Percentiles rank a stretch among this genome's conserved stretches.
Evolutionary conservation across 2,888 invertebrate species (phyloP).

Genomic region (Caenorhabditis japonica): DNA sequence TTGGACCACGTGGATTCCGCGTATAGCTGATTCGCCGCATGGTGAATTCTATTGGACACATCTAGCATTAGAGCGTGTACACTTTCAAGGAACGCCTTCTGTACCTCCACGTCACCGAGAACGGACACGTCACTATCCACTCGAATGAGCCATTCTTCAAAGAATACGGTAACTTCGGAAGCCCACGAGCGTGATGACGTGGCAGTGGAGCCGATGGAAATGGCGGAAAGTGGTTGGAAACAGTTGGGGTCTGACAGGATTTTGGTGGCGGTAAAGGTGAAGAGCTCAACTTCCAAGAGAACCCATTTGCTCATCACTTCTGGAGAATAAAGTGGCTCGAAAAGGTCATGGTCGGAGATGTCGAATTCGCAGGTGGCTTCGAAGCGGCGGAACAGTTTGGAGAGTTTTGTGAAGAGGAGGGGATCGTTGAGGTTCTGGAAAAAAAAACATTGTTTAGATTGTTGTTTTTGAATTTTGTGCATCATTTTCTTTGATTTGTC

Average conservation of each 20-base stretch:
- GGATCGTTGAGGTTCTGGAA: constrained; percentile 31
- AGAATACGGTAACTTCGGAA: constrained; percentile 37
- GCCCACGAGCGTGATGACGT: constrained; percentile 20
- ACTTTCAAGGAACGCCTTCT: constrained; percentile 28
- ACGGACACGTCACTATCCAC: constrained; percentile 8
- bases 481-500: too few relatives aligned
- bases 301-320: constrained; percentile 33
- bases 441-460: too few relatives aligned
- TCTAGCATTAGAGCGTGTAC: constrained; percentile 22
- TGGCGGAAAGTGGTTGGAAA: constrained; percentile 20
- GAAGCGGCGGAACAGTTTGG: constrained; percentile 18
- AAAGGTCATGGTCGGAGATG: constrained; percentile 20
- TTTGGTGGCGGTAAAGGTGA: constrained; percentile 7
- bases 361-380: constrained; percentile 22
- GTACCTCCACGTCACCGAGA: constrained; percentile 25
- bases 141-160: constrained; percentile 43
- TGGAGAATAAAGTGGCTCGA: constrained; percentile 33
- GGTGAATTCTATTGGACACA: constrained; percentile 22
- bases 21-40: constrained; percentile 14
- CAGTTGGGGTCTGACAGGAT: constrained; percentile 9
- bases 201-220: constrained; percentile 6
- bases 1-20: constrained; percentile 30
- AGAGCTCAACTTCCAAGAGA: constrained; percentile 41
- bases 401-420: constrained; percentile 27
- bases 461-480: too few relatives aligned